Evolutionary conservation across 2,888 invertebrate genomes (phyloP).

Genomic region (Amblyjoppa proteus): DNA sequence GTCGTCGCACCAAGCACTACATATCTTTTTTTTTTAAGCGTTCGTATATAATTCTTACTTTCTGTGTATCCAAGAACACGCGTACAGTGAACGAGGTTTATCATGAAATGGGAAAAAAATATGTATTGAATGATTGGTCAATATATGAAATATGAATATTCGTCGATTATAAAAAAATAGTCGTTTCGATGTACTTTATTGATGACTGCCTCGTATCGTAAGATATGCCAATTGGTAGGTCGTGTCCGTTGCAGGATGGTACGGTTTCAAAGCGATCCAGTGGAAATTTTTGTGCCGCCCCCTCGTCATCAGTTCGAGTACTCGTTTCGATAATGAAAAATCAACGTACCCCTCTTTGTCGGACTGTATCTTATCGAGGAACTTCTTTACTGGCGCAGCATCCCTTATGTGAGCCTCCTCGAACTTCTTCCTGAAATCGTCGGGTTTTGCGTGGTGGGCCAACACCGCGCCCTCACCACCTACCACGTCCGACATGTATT

Average conservation of each 20-base stretch:
- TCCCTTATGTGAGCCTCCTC: constrained; percentile 90
- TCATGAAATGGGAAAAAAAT: constrained; percentile 66
- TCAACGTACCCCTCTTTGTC: constrained; percentile 95
- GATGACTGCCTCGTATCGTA: constrained; percentile 43
- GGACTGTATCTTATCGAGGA: constrained; percentile 95
- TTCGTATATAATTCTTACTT: constrained; percentile 76
- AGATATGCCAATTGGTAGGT: constrained; percentile 57
- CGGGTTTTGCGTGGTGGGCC: constrained; percentile 94
- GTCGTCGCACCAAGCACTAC: constrained; percentile 50
- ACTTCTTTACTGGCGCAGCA: constrained; percentile 93
- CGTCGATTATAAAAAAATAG: constrained; percentile 31
- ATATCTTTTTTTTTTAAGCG: constrained; percentile 8
- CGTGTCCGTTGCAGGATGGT: constrained; percentile 9
- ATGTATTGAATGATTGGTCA: constrained; percentile 33
- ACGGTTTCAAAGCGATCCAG: constrained; percentile 25
- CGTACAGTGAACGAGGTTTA: constrained; percentile 64
- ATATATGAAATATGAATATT: constrained; percentile 17
- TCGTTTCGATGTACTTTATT: constrained; percentile 49
- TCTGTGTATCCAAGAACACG: constrained; percentile 77
- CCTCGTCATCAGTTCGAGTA: constrained; percentile 19
- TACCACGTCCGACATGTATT: constrained; percentile 96
- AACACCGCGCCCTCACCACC: constrained; percentile 95
- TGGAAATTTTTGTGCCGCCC: constrained; percentile 43
- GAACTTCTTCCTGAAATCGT: constrained; percentile 94
- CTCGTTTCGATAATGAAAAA: constrained; percentile 41